These are phyloP conservation scores for Drosophila navojoa DNA, from an alignment of 1,140 invertebrate genomes.

Conservation along the genomic window DNA sequence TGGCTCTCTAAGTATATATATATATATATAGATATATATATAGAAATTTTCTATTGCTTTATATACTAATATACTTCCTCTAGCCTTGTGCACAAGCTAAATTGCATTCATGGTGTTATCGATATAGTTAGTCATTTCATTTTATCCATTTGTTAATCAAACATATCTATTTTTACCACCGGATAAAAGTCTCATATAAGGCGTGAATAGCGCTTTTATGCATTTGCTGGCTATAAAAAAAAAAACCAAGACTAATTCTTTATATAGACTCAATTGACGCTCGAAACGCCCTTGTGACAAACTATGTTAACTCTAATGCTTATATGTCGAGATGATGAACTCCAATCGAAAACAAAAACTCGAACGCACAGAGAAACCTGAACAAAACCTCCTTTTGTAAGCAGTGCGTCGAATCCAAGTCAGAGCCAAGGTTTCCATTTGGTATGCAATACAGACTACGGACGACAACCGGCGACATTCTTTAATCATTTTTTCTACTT, in stretches of 20 bases:
- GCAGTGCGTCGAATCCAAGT: conserved; percentile 43
- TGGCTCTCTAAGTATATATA: no score
- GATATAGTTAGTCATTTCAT: no score
- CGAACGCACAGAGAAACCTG: conserved; percentile 6
- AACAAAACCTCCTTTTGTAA: conserved; percentile 40
- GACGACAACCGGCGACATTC: conserved; percentile 46
- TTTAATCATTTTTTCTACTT: conserved; percentile 39
- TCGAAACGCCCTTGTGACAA: conserved; percentile 13
- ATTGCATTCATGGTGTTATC: no score
- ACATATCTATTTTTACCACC: no score
- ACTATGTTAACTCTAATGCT: neutral
- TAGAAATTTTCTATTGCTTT: no score
- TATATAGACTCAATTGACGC: neutral
- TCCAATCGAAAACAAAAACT: conserved; percentile 15
- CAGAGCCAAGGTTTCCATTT: conserved; percentile 66
- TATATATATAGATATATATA: no score
- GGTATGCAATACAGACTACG: conserved; percentile 32
- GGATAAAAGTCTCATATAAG: no score
- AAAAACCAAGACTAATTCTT: neutral
- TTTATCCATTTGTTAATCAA: no score
- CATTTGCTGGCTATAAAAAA: neutral
- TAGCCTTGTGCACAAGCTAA: no score
- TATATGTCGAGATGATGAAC: conserved; percentile 8
- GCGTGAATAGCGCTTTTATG: neutral
- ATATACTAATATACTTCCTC: no score